Evolutionary conservation across 2,888 invertebrate species (phyloP).

Genomic region (Tetramorium bicarinatum): DNA sequence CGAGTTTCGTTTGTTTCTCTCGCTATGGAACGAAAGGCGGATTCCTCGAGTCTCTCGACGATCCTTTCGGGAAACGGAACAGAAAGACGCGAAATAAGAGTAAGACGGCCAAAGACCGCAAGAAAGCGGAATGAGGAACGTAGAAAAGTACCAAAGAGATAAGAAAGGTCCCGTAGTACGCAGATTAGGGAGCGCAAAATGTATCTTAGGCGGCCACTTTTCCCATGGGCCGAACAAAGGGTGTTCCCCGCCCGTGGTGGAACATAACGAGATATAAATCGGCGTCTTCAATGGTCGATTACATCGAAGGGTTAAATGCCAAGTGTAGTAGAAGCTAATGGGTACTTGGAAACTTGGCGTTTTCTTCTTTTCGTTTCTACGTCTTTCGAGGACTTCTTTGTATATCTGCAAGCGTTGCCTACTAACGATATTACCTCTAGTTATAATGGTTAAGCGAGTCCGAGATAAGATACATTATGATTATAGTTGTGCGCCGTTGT

Average conservation of each 20-base stretch:
- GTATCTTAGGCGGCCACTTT: conserved; percentile 67
- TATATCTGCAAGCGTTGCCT: not conserved
- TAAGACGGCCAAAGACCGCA: conserved; percentile 26
- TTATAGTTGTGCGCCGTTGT: not conserved
- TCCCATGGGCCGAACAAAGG: conserved; percentile 62
- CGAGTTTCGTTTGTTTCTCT: conserved; percentile 75
- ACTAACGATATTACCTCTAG: conserved; percentile 34
- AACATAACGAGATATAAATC: conserved; percentile 74
- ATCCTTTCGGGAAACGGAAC: conserved; percentile 59
- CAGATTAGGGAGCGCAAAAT: conserved; percentile 70
- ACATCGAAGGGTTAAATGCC: conserved; percentile 64
- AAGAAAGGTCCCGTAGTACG: conserved; percentile 66
- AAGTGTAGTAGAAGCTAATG: conserved; percentile 51
- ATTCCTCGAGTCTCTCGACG: conserved; percentile 59
- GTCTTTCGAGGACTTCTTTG: conserved; percentile 50
- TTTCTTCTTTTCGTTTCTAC: conserved; percentile 52
- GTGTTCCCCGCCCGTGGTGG: conserved; percentile 14
- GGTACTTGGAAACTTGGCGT: conserved; percentile 27
- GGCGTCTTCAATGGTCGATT: conserved; percentile 67
- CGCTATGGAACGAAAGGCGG: conserved; percentile 67
- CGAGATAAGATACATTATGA: conserved; percentile 45
- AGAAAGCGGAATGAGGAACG: conserved; percentile 10
- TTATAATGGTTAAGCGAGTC: conserved; percentile 33
- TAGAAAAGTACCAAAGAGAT: conserved; percentile 59
- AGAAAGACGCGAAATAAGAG: conserved; percentile 42